Evolutionary conservation across 1,140 invertebrate genomes (phyloP).

Genomic region (Ephestia elutella): DNA sequence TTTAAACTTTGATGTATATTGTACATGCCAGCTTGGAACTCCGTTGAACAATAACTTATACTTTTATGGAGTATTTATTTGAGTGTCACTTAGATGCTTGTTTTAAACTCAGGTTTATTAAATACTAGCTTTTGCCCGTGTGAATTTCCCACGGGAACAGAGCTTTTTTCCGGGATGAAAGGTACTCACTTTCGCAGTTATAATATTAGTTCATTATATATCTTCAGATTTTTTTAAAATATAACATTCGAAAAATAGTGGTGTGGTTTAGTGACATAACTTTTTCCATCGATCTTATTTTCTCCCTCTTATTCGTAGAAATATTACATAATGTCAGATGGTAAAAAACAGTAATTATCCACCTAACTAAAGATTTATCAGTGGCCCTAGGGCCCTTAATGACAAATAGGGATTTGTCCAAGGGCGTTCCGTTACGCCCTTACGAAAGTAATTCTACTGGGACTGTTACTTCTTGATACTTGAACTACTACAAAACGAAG

Average conservation of each 20-base stretch:
- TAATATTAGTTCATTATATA: no score
- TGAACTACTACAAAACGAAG: neutral
- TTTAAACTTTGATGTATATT: conserved; percentile 57
- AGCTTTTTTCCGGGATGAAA: no score
- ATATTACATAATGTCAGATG: neutral
- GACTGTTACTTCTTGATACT: conserved; percentile 24
- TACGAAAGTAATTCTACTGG: conserved; percentile 25
- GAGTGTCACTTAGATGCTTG: neutral
- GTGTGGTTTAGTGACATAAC: no score
- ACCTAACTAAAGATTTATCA: neutral
- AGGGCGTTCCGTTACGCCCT: conserved; percentile 30
- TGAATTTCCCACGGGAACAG: no score
- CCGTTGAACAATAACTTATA: neutral
- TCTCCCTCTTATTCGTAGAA: neutral
- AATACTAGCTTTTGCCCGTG: no score
- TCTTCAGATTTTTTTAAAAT: no score
- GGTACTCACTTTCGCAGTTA: no score
- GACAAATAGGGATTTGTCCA: conserved; percentile 2
- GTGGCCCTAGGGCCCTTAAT: neutral
- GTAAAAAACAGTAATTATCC: neutral
- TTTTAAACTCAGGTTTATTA: neutral
- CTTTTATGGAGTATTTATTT: neutral
- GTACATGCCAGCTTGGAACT: neutral
- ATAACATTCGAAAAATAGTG: no score
- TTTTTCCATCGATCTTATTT: no score